Evolutionary conservation across 1,140 invertebrate species (phyloP), one percentile per base, ranked within the genome.

Genomic region (Zaprionus lachaisei): DNA sequence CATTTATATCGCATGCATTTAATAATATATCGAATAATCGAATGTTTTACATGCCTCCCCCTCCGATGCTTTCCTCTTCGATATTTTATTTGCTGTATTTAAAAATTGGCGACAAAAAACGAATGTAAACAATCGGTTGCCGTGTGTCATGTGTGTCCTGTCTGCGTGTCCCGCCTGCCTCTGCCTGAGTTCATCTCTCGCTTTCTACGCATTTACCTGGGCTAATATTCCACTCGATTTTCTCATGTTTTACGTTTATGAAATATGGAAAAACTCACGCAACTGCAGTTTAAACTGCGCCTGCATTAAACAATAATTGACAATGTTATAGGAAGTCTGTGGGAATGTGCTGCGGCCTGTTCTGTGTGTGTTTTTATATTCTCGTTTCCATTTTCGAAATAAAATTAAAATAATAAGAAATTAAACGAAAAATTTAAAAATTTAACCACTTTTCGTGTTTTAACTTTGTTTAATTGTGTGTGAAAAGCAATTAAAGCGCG

Each of bases 1-100:
- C 77, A 82, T 83, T 80, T 69, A 84, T 70, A 41, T 58, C 20
- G n/a, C 24, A 24, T 72, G 80, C 66, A 82, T 85, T 85, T 71
- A 84, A 81, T 81, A 77, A 82, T 67, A 64, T 72, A 81, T 64
- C 31, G 77, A 62, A 73, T 68, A 73, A 66, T 56, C 54, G 47
- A 51, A 51, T 51, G 47, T 24, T 67, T 68, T 22, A 71, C 38
- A 47, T 1, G n/a, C 41, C 41, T 1, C 15, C 6, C 41, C 6
- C 28, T 9, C 3, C 31, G 20, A 20, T 1, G 6, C 26, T 34
- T 34, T 3, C 31, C 31, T 34, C 2, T 3, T n/a, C 7, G 15
- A 51, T 57, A 41, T 26, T 47, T 56, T 56, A 24, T 64, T 26
- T 56, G 20, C 67, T 34, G 73, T 66, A 61, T 72, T 77, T 77